phyloP scores from a whole-genome alignment of 2,797 vertebrate genomes.

The Crenuchus spilurus region DNA sequence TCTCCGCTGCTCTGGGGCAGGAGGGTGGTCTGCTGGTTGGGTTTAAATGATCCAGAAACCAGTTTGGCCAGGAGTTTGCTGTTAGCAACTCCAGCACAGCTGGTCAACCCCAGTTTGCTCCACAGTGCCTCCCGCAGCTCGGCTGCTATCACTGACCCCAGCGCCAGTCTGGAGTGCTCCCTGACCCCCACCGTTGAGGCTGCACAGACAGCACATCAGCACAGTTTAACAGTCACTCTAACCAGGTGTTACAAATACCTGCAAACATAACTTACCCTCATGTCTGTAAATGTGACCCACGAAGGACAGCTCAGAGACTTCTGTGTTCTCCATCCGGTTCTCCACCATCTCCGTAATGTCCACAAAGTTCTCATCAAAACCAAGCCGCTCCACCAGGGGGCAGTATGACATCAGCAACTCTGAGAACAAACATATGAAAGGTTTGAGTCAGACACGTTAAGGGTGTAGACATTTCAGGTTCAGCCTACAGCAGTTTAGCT shows the following conservation, averaged over 20 bases:
- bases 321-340: constrained; percentile 66
- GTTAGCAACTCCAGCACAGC: constrained; percentile 85
- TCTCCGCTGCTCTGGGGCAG: constrained; percentile 78
- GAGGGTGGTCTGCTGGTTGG: constrained; percentile 90
- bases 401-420: constrained; percentile 86
- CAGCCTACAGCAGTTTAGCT: too few relatives aligned
- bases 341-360: constrained; percentile 86
- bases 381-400: constrained; percentile 88
- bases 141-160: constrained; percentile 85
- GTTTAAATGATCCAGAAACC: constrained; percentile 87
- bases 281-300: constrained; percentile 83
- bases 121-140: constrained; percentile 81
- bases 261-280: constrained; percentile 65
- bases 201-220: constrained; percentile 23
- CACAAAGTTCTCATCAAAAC: constrained; percentile 93
- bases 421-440: constrained; percentile 66
- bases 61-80: constrained; percentile 90
- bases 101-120: constrained; percentile 81
- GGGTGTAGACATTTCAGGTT: too few relatives aligned
- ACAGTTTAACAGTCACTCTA: too few relatives aligned
- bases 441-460: too few relatives aligned
- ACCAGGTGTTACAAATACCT: too few relatives aligned
- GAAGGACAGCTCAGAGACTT: constrained; percentile 62
- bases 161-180: constrained; percentile 71
- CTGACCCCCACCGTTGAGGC: constrained; percentile 68